Conservation (phyloP, 1,140 invertebrate genomes). For the Sminthurinus signatus region DNA sequence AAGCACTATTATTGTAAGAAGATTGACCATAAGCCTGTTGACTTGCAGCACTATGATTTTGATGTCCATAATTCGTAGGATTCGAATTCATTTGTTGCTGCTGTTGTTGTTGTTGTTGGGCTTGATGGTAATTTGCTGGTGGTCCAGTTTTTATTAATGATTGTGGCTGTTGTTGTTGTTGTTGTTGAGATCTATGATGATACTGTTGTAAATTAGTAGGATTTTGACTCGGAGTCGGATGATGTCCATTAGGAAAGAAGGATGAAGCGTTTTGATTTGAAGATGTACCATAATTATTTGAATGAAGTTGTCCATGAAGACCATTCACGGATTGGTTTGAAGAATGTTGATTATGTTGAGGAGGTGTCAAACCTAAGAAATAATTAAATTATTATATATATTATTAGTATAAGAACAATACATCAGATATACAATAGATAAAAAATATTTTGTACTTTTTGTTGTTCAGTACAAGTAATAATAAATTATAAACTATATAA, state of each 20-base stretch:
- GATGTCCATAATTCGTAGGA: no score
- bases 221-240: not conserved
- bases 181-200: not conserved
- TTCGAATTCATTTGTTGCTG: not conserved
- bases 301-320: conserved; percentile 1
- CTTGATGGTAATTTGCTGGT: not conserved
- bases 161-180: conserved; percentile 2
- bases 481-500: no score
- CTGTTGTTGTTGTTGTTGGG: not conserved
- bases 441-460: no score
- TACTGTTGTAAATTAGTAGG: not conserved
- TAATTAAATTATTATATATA: no score
- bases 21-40: not conserved
- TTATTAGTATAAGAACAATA: no score
- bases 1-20: not conserved
- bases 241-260: no score
- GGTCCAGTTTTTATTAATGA: not conserved
- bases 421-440: no score
- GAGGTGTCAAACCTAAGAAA: no score
- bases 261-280: no score
- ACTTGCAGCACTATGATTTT: not conserved
- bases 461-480: no score
- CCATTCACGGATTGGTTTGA: not conserved
- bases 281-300: not conserved
- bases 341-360: no score